Base-by-base conservation (phyloP, 2,113 vertebrate species). In the Lichenostomus cassidix region DNA sequence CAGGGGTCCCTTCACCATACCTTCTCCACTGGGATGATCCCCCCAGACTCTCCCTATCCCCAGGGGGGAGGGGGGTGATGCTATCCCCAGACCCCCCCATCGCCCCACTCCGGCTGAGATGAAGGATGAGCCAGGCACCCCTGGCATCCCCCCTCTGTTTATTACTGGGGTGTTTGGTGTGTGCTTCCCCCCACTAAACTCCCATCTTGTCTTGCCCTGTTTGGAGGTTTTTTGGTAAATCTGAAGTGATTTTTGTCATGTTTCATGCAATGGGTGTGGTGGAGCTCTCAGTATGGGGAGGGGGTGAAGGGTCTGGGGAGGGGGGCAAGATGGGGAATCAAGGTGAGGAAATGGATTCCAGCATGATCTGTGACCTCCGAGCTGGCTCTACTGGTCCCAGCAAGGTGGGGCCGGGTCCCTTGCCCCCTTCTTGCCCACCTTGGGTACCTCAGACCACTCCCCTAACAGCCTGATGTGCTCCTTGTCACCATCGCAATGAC, bases 41-140 rank as follows among this genome's bases (percentile, higher is more conserved):
- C 16, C 41, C 50, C 55, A 18, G 13, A 21, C 74, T 62, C 27
- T 58, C 37, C 50, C 24, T 44, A 24, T 64, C 29, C 70, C n/a
- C 29, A 25, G 28, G 17, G 37, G 19, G 55, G 7, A 7, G 58
- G 33, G 42, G 42, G 50, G 44, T 12, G n/a, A 46, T 53, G 16
- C 20, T 53, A 10, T 35, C 31, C 52, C 39, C 24, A 41, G 21
- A 8, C 8, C 8, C 24, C 16, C 18, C 31, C 7, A 15, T 11
- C 9, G 37, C 59, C 13, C 9, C 39, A 47, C 82, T 82, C 92
- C 46, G 28, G 64, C 39, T 35, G 62, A 92, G 89, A 95, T 96
- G 94, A 94, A 95, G 92, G 92, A 96, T 27, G 31, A 44, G 37
- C 76, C 31, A 35, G 65, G 23, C 3, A 8, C n/a, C 33, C 41